These are phyloP conservation scores for Candoia aspera DNA, from an alignment of 2,113 vertebrate genomes.

Conservation along the genomic window DNA sequence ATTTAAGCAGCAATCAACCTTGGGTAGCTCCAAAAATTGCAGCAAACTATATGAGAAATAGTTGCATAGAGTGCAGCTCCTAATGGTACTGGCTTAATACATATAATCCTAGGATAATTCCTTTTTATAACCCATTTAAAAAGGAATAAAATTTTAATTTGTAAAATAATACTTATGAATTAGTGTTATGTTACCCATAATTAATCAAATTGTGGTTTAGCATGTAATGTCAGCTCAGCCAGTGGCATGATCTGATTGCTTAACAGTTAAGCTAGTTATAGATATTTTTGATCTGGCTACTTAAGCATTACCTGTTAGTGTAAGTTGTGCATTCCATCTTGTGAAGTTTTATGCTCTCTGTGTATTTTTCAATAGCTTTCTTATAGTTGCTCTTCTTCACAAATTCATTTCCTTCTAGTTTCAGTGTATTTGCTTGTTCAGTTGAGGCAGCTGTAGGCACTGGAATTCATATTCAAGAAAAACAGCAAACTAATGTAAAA, in stretches of 20 bases:
- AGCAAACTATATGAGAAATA: background rate
- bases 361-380: slow-evolving; percentile 91
- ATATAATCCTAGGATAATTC: background rate
- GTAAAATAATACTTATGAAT: background rate
- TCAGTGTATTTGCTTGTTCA: slow-evolving; percentile 80
- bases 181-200: background rate
- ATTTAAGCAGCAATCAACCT: background rate
- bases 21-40: background rate
- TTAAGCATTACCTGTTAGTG: slow-evolving; percentile 86
- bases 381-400: slow-evolving; percentile 90
- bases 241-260: background rate
- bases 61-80: background rate
- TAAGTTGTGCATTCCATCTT: slow-evolving; percentile 82
- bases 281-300: background rate
- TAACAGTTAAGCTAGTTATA: background rate
- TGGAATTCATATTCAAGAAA: slow-evolving; percentile 50
- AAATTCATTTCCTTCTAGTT: slow-evolving; percentile 90
- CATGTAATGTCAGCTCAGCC: background rate
- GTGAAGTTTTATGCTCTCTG: slow-evolving; percentile 83
- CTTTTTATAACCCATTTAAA: background rate
- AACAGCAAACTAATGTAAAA: background rate
- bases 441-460: slow-evolving; percentile 63
- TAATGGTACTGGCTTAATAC: background rate
- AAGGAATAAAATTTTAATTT: background rate
- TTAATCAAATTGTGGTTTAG: background rate